A percentile compares a stretch with the other conserved stretches of the same genome.
Evolutionary conservation across 2,113 vertebrate genomes (phyloP).

Genomic region (Nycticebus coucang): DNA sequence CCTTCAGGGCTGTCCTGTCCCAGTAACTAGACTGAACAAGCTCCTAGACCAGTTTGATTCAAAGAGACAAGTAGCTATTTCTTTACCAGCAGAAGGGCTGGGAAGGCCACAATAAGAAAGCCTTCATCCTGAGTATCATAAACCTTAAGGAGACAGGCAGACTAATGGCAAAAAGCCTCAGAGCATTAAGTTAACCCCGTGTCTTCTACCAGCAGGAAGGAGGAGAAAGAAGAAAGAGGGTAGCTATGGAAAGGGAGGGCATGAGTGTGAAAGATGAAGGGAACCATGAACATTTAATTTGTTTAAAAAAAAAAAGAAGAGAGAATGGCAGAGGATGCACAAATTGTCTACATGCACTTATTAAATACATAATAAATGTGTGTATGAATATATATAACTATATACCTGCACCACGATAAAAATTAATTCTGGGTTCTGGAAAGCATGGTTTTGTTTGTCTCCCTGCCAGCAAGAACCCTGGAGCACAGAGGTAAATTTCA

Average conservation of each 20-base stretch:
- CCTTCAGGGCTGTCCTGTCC: slow-evolving; percentile 25
- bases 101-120: background rate
- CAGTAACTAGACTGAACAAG: background rate
- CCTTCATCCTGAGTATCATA: background rate
- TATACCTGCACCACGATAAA: slow-evolving; percentile 23
- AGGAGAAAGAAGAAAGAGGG: background rate
- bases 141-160: slow-evolving; percentile 8
- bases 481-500: slow-evolving; percentile 78
- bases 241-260: background rate
- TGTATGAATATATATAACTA: background rate
- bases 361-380: slow-evolving; percentile 59
- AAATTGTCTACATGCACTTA: slow-evolving; percentile 62
- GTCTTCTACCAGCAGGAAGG: slow-evolving; percentile 3
- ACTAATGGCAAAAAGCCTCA: background rate
- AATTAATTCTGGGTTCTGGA: slow-evolving; percentile 64
- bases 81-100: slow-evolving; percentile 1
- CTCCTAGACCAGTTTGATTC: background rate
- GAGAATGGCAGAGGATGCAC: slow-evolving; percentile 63
- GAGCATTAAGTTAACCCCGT: background rate
- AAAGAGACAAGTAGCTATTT: slow-evolving; percentile 40
- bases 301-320: slow-evolving; percentile 67
- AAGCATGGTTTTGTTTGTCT: slow-evolving; percentile 59
- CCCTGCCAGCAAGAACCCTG: slow-evolving; percentile 36
- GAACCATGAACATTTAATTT: slow-evolving; percentile 69
- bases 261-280: slow-evolving; percentile 35